Evolutionary conservation across 1,140 invertebrate genomes (phyloP), one percentile per base, ranked within the genome.

Genomic region (Orchesella cincta): DNA sequence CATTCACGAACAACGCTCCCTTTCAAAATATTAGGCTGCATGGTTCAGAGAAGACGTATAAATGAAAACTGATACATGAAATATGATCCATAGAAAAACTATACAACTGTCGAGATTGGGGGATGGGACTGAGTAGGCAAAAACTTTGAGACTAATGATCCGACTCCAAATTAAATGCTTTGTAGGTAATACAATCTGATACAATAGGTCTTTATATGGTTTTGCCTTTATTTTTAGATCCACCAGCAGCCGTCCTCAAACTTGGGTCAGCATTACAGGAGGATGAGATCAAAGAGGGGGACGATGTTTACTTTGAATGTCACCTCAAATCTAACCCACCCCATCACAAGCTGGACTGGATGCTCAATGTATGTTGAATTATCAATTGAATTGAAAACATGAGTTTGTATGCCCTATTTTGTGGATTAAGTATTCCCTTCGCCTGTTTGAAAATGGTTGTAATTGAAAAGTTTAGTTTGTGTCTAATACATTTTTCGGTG

Each of bases 241-340:
- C 85, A 23, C 87, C 88, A 8, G 74, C 83, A 62, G 82, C 86
- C n/a, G 83, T 83, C 18, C 83, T 88, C 5, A 82, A 83, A 29
- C 81, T 88, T 5, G 88, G 87, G 33, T 83, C 84, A 33, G 85
- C 85, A 34, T 83, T 87, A 33, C 83, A 84, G 64, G 83, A 86
- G n/a, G 84, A 86, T 54, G 83, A 84, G 73, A 87, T 88, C 39
- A 86, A 85, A 80, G 87, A 88, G 81, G 86, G 86, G 28, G 87
- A 88, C 76, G 87, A 88, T 77, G 87, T 88, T 23, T 88, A 88
- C 80, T 88, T 88, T 79, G 87, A 88, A 81, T 88, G 87, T 79
- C 84, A 84, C 76, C 84, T 88, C 62, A 83, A 83, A 75, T 85
- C 87, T 18, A 86, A 87, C 78, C 87, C 87, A 3, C 84, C 82